Percentiles rank a stretch among this genome's conserved stretches.
phyloP scores from a whole-genome alignment of 53 echinoderm and acorn worm species.

The Glandiceps talaboti region DNA sequence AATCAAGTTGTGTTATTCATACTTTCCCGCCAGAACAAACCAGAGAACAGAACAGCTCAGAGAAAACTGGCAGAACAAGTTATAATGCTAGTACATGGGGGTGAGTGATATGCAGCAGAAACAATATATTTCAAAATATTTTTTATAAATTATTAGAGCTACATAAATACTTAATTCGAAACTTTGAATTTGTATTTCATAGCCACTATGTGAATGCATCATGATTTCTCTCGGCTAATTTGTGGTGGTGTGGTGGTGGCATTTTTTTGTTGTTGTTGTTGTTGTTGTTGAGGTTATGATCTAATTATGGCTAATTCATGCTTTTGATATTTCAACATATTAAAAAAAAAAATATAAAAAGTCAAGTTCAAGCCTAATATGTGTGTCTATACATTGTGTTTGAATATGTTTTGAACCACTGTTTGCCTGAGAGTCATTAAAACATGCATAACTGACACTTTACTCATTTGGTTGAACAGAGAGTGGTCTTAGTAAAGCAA shows the following conservation, averaged over 20 bases:
- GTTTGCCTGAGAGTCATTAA: background rate
- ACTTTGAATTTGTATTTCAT: background rate
- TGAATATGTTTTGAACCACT: background rate
- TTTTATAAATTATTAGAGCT: too few relatives aligned
- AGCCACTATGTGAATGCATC: background rate
- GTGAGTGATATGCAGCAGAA: conserved; percentile 15
- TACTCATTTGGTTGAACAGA: conserved; percentile 22
- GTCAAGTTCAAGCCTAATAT: too few relatives aligned
- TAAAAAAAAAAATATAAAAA: too few relatives aligned
- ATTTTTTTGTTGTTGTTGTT: background rate
- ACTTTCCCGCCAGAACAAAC: conserved; percentile 66
- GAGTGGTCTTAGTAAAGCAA: conserved; percentile 54
- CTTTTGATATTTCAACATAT: too few relatives aligned
- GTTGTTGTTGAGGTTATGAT: too few relatives aligned
- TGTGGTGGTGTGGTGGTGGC: background rate
- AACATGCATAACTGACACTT: background rate
- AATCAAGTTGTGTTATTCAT: too few relatives aligned
- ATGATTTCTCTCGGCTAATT: background rate
- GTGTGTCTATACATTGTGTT: background rate
- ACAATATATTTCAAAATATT: too few relatives aligned
- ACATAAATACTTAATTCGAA: too few relatives aligned
- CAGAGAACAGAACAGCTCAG: conserved; percentile 68
- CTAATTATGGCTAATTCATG: too few relatives aligned
- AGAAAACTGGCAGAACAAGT: conserved; percentile 76
- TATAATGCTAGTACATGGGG: conserved; percentile 70